These are phyloP conservation scores for Chaenodraco wilsoni DNA, from an alignment of 2,797 vertebrate species.

Conservation along the genomic window DNA sequence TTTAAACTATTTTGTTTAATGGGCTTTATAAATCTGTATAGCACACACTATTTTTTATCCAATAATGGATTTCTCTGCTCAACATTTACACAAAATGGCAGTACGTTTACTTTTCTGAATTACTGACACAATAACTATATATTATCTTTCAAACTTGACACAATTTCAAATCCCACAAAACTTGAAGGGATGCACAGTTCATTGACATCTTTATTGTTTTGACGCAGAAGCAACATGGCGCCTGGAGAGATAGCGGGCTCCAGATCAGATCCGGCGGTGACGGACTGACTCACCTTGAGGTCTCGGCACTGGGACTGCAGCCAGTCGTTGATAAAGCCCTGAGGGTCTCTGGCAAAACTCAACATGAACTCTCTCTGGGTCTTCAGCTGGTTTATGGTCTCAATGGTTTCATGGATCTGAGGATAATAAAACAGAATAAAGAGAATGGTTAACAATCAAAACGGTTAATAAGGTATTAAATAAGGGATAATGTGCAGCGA, in stretches of 20 bases:
- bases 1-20: too few relatives aligned
- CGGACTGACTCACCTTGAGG: constrained; percentile 88
- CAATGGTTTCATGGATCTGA: constrained; percentile 99
- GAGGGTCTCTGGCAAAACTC: constrained; percentile 98
- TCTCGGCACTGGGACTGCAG: constrained; percentile 99
- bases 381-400: constrained; percentile 99
- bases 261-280: constrained; percentile 1
- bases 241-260: background rate
- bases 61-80: constrained; percentile 6
- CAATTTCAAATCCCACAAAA: background rate
- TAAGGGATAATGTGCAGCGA: too few relatives aligned
- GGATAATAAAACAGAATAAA: constrained; percentile 24
- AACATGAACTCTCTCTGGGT: constrained; percentile 99
- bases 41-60: too few relatives aligned
- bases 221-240: background rate
- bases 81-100: background rate
- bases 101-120: background rate
- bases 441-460: background rate
- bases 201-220: background rate
- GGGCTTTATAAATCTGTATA: background rate
- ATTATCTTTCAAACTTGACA: background rate
- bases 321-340: constrained; percentile 99
- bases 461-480: background rate
- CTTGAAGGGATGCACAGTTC: too few relatives aligned
- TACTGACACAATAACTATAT: background rate